A percentile compares a stretch with the other conserved stretches of the same genome.
Evolutionary conservation across 1,140 invertebrate genomes (phyloP).

Genomic region (Drosophila lowei): DNA sequence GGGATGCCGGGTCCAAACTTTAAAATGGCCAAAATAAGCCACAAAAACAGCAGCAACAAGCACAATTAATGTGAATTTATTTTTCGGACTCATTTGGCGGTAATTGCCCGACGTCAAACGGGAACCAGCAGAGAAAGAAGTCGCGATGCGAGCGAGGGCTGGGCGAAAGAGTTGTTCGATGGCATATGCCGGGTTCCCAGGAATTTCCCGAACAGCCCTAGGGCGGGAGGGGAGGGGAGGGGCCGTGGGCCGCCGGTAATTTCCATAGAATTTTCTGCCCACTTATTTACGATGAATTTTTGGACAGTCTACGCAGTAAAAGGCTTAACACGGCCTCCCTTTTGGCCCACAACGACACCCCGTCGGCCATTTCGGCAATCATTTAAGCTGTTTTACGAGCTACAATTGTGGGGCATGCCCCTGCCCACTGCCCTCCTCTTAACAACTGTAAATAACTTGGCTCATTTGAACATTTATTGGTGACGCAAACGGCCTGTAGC

Average conservation of each 20-base stretch:
- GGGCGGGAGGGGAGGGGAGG: not conserved
- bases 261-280: constrained; percentile 63
- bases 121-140: constrained; percentile 43
- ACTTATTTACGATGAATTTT: constrained; percentile 76
- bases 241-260: constrained; percentile 25
- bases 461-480: constrained; percentile 80
- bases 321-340: constrained; percentile 47
- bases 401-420: constrained; percentile 62
- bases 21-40: constrained; percentile 55
- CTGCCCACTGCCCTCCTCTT: constrained; percentile 13
- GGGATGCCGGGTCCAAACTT: constrained; percentile 32
- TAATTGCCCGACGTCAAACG: constrained; percentile 64
- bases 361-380: constrained; percentile 32
- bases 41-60: constrained; percentile 58
- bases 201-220: constrained; percentile 34
- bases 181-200: not conserved
- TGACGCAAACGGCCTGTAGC: constrained; percentile 76
- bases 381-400: constrained; percentile 75
- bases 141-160: constrained; percentile 12
- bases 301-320: constrained; percentile 69
- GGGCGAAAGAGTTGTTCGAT: constrained; percentile 3
- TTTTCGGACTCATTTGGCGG: constrained; percentile 77
- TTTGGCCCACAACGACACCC: constrained; percentile 10
- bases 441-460: constrained; percentile 78
- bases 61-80: constrained; percentile 80